These are phyloP conservation scores for Buceros bicornis DNA, from an alignment of 2,797 vertebrate species.

Conservation along the genomic window DNA sequence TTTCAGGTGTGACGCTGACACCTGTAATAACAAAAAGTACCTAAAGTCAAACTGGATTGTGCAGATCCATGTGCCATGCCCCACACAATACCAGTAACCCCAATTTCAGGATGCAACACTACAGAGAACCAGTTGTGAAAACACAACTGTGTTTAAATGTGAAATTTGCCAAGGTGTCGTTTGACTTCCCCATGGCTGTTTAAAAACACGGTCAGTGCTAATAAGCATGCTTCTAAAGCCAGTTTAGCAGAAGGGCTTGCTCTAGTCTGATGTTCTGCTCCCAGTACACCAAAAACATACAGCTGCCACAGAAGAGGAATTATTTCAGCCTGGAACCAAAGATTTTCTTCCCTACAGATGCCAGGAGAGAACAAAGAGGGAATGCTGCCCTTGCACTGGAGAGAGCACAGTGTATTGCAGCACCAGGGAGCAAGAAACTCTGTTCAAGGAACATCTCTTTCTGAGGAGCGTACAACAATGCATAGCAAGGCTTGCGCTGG, in stretches of 20 bases:
- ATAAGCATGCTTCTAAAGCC: neutral
- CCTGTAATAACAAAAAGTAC: neutral
- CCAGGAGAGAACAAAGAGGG: neutral
- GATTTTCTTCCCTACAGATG: neutral
- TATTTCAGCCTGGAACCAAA: neutral
- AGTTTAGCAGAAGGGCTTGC: neutral
- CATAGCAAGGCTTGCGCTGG: neutral
- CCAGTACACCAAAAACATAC: neutral
- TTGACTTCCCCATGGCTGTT: neutral
- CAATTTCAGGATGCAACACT: neutral
- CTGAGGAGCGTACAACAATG: neutral
- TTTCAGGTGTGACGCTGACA: neutral
- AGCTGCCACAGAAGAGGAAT: neutral
- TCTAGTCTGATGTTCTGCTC: neutral
- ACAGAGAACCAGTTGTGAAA: neutral
- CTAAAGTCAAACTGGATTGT: neutral
- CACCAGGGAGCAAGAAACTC: neutral
- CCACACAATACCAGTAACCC: neutral
- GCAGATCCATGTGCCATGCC: accelerated
- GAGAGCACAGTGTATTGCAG: neutral
- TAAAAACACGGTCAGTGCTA: neutral
- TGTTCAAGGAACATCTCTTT: neutral
- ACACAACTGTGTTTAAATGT: neutral
- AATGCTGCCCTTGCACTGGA: neutral
- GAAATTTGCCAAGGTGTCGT: neutral